phyloP scores from a whole-genome alignment of 2,797 vertebrate species.

The Sebastes diaconus region DNA sequence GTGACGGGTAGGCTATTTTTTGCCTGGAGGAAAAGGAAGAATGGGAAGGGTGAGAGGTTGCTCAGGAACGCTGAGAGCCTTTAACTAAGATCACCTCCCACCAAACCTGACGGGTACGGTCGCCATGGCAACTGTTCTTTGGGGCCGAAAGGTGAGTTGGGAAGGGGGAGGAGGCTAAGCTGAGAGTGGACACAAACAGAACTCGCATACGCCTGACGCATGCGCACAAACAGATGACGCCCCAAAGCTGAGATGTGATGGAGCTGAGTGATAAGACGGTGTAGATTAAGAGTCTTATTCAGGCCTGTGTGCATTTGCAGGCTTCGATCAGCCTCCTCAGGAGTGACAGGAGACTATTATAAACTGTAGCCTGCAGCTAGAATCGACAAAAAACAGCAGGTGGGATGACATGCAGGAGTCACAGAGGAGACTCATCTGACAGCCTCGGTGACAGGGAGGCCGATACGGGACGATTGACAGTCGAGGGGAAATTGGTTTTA shows the following conservation, averaged over 20 bases:
- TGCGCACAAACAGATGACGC: not conserved
- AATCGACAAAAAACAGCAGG: slow-evolving; percentile 35
- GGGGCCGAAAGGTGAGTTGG: slow-evolving; percentile 61
- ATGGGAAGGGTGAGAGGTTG: slow-evolving; percentile 57
- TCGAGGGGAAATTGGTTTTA: slow-evolving; percentile 16
- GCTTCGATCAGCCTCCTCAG: slow-evolving; percentile 15
- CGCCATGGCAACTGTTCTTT: slow-evolving; percentile 76
- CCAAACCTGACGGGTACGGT: slow-evolving; percentile 54
- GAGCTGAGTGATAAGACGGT: slow-evolving; percentile 42
- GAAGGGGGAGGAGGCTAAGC: slow-evolving; percentile 19
- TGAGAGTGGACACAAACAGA: slow-evolving; percentile 49
- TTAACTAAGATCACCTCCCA: slow-evolving; percentile 58
- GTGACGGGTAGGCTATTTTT: slow-evolving; percentile 17
- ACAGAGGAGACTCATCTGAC: slow-evolving; percentile 41
- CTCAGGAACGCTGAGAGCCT: slow-evolving; percentile 50
- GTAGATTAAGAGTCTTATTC: slow-evolving; percentile 29
- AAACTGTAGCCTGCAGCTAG: slow-evolving; percentile 40
- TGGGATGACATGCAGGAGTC: slow-evolving; percentile 31
- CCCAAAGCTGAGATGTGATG: slow-evolving; percentile 28
- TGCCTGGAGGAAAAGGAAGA: slow-evolving; percentile 26
- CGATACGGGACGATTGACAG: slow-evolving; percentile 30
- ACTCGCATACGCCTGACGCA: not conserved
- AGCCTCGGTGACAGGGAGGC: slow-evolving; percentile 19
- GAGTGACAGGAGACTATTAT: slow-evolving; percentile 29
- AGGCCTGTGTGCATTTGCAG: slow-evolving; percentile 14